Base-by-base conservation (phyloP, 2,113 vertebrate genomes). In the Oryctolagus cuniculus region DNA sequence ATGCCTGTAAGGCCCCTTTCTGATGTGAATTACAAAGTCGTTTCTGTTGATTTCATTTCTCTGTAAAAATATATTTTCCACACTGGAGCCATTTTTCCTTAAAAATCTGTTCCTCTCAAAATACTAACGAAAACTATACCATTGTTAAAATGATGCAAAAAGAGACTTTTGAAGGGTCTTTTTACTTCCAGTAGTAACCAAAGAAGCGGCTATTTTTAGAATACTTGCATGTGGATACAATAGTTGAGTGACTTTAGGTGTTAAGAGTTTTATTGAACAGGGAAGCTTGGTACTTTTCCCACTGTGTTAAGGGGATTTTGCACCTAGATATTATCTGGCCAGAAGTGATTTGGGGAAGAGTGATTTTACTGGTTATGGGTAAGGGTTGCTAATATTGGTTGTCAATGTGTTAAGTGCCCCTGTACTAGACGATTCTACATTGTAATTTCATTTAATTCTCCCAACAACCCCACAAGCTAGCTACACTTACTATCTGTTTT, bases 291-390 rank as follows among this genome's bases (percentile, higher is more conserved):
- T 93, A 90, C 90, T 97, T 96, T 96, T 90, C 31, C 2, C 21
- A 80, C 64, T 58, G 19, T 72, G 72, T 82, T 93, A 44, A 97
- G 96, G 95, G 95, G 81, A 93, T 92, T 97, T 97, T 96, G 55
- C 25, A 87, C 81, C 49, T 25, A 87, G 51, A 78, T 86, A 51
- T 83, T 89, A 67, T 87, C 70, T 74, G 38, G 27, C 10, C 53
- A 79, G 67, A 53, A 81, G 34, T 64, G 67, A 89, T 84, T 81
- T 61, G 75, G 44, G 84, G 38, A 78, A 64, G 80, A 91, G 34
- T 49, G 44, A 16, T 72, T 49, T 94, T 80, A 9, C 51, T 79
- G 34, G 15, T 74, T 84, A 61, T 22, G 36, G 49, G 34, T 58
- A 93, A 74, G 6, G 66, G 36, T 3, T 29, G n/a, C 19, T 89